phyloP scores from a whole-genome alignment of 2,797 vertebrate genomes.

The Eidolon dupreanum region DNA sequence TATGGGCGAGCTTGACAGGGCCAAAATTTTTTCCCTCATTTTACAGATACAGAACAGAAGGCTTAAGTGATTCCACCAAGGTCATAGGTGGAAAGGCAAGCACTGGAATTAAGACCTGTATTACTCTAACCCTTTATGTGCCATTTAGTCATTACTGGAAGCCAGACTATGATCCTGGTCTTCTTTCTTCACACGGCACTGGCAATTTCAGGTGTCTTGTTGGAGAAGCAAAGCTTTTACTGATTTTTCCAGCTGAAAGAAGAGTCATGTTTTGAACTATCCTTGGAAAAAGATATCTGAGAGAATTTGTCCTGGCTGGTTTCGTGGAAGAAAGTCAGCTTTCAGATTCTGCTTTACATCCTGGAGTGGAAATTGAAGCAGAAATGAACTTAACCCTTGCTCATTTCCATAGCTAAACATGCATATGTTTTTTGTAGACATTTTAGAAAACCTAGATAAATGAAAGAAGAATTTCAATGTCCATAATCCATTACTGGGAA shows the following conservation, averaged over 20 bases:
- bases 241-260: background rate
- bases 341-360: background rate
- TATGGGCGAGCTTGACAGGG: background rate
- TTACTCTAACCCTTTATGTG: fast-evolving
- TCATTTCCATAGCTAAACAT: background rate
- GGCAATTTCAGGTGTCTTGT: background rate
- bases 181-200: background rate
- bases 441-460: background rate
- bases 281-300: background rate
- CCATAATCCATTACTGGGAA: background rate
- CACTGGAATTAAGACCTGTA: background rate
- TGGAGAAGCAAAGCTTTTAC: background rate
- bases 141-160: background rate
- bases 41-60: background rate
- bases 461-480: background rate
- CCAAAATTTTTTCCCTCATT: background rate
- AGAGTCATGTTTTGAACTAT: background rate
- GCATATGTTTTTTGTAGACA: background rate
- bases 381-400: background rate
- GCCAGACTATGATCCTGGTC: background rate
- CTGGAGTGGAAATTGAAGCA: background rate
- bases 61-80: background rate
- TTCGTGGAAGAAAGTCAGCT: background rate
- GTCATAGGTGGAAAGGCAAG: background rate
- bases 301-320: background rate